Evolutionary conservation across 2,888 invertebrate genomes (phyloP).

Genomic region (Ceramica pisi): DNA sequence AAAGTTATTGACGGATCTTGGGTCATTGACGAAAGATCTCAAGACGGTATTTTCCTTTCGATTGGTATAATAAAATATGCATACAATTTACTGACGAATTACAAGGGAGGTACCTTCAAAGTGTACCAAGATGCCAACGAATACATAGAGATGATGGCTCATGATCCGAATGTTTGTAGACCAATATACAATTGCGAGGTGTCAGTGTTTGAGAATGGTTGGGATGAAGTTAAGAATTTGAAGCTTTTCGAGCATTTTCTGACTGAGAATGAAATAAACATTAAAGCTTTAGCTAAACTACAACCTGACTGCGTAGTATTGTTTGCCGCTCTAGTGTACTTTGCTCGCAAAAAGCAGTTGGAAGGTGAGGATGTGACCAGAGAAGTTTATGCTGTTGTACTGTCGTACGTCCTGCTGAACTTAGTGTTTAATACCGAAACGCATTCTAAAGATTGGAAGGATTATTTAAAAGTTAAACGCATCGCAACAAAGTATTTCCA

Average conservation of each 20-base stretch:
- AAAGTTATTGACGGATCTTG: slow-evolving; percentile 31
- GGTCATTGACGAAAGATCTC: slow-evolving; percentile 2
- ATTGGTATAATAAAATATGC: slow-evolving; percentile 73
- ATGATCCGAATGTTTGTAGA: slow-evolving; percentile 36
- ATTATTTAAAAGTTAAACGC: background rate
- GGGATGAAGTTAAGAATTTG: slow-evolving; percentile 57
- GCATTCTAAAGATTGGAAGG: background rate
- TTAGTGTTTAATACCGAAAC: slow-evolving; percentile 51
- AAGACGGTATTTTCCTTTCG: slow-evolving; percentile 59
- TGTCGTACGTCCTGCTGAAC: slow-evolving; percentile 69
- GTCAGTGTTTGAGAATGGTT: slow-evolving; percentile 74
- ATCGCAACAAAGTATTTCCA: slow-evolving; percentile 53
- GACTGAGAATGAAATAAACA: slow-evolving; percentile 45
- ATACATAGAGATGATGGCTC: slow-evolving; percentile 15
- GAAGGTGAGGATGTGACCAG: slow-evolving; percentile 29
- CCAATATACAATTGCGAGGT: slow-evolving; percentile 63
- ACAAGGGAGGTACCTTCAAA: slow-evolving; percentile 22
- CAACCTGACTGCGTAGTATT: slow-evolving; percentile 68
- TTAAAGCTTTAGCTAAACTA: slow-evolving; percentile 50
- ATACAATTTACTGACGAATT: slow-evolving; percentile 72
- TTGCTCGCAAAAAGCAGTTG: slow-evolving; percentile 59
- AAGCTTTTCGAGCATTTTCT: slow-evolving; percentile 57
- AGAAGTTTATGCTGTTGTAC: slow-evolving; percentile 67
- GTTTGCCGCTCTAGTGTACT: slow-evolving; percentile 70
- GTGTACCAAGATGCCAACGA: slow-evolving; percentile 30